phyloP scores from a whole-genome alignment of 2,113 vertebrate genomes.

The Stomatorhinus ivindoensis region DNA sequence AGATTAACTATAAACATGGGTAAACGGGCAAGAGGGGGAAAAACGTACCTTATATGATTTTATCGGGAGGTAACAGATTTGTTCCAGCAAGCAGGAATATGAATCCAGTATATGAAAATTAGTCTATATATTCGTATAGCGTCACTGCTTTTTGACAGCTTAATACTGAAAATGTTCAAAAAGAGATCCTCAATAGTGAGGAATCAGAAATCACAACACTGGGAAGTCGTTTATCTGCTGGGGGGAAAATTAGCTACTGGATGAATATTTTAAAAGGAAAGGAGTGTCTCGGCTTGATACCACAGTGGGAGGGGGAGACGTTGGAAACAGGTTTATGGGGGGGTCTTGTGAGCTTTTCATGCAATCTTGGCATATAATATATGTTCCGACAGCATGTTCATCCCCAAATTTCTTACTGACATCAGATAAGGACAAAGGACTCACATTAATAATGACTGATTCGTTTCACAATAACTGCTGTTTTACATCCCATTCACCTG shows the following conservation, averaged over 20 bases:
- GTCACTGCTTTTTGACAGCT: background rate
- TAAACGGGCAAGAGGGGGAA: background rate
- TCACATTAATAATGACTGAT: background rate
- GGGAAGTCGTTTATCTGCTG: background rate
- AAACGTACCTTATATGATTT: background rate
- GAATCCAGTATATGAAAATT: background rate
- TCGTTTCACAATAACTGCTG: background rate
- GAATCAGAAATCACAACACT: background rate
- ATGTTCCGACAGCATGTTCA: background rate
- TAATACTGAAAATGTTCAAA: background rate
- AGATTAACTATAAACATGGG: background rate
- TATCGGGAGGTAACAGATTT: background rate
- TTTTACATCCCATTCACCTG: background rate
- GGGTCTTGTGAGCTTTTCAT: background rate
- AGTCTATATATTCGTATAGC: background rate
- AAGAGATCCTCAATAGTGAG: background rate
- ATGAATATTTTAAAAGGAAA: constrained; percentile 6
- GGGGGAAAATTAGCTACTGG: background rate
- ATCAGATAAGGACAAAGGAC: background rate
- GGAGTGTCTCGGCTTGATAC: background rate
- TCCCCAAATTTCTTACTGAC: background rate
- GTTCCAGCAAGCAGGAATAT: background rate
- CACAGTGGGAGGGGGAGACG: background rate
- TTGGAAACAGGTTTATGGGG: background rate
- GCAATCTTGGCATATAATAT: background rate